phyloP scores from a whole-genome alignment of 2,797 vertebrate genomes.

The Geotrypetes seraphini region DNA sequence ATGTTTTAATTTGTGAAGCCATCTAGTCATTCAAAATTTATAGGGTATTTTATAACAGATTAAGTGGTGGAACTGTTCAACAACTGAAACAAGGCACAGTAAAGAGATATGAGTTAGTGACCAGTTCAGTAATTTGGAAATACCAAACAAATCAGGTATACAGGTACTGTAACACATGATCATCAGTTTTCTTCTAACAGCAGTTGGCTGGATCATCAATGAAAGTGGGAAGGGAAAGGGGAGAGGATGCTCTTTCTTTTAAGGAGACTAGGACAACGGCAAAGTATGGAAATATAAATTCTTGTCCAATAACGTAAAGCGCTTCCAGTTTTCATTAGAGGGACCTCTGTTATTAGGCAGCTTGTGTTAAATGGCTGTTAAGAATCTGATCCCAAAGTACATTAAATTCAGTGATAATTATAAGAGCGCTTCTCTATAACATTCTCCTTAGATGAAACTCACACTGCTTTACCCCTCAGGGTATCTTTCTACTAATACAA shows the following conservation, averaged over 20 bases:
- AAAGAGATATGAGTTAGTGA: neutral
- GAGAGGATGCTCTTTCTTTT: no score
- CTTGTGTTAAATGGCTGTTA: constrained; percentile 45
- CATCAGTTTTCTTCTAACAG: no score
- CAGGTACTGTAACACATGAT: no score
- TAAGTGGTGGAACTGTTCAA: no score
- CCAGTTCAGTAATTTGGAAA: neutral
- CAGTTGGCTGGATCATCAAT: constrained; percentile 16
- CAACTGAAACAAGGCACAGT: neutral
- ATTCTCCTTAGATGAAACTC: constrained; percentile 48
- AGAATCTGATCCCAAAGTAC: constrained; percentile 56
- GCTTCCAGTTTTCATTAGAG: constrained; percentile 8
- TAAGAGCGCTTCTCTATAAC: constrained; percentile 52
- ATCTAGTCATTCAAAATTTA: no score
- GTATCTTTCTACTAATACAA: constrained; percentile 46
- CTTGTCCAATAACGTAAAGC: constrained; percentile 19
- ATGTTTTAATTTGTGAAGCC: no score
- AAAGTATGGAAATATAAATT: neutral
- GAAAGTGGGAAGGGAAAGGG: no score
- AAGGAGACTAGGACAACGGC: fast-evolving
- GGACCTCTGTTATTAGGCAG: constrained; percentile 39
- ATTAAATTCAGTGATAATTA: constrained; percentile 64
- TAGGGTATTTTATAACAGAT: no score
- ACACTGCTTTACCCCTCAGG: constrained; percentile 41
- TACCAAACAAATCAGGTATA: constrained; percentile 5